phyloP scores from a whole-genome alignment of 2,888 invertebrate genomes.

The Ormyrus labotus region DNA sequence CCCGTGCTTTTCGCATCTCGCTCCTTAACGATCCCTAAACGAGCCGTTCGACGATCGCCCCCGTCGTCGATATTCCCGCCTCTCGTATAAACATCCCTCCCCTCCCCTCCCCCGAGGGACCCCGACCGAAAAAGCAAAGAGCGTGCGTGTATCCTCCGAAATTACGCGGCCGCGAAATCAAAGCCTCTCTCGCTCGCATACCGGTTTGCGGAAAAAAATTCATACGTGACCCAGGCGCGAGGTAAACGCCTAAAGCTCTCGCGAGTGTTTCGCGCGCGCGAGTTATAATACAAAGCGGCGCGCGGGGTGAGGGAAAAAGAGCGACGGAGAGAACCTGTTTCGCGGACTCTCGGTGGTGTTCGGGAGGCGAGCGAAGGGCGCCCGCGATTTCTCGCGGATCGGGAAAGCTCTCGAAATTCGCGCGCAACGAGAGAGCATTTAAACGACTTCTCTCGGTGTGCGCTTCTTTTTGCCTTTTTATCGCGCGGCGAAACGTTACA shows the following conservation, averaged over 20 bases:
- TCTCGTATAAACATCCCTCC: too few species aligned
- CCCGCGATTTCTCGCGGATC: conserved; percentile 24
- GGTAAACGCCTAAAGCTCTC: conserved; percentile 18
- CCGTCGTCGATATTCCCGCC: too few species aligned
- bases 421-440: background rate
- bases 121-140: conserved; percentile 26
- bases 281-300: background rate
- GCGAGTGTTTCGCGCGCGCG: background rate
- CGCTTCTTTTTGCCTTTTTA: background rate
- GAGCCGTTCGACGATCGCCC: background rate
- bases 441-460: too few species aligned
- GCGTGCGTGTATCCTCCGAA: conserved; percentile 49
- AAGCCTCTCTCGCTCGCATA: conserved; percentile 57
- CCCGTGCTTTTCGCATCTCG: conserved; percentile 1
- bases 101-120: too few species aligned
- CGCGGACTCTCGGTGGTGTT: background rate
- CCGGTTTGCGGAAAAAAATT: conserved; percentile 69
- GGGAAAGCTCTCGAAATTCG: conserved; percentile 44
- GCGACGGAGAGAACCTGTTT: conserved; percentile 36
- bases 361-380: conserved; percentile 5
- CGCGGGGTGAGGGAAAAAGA: conserved; percentile 35
- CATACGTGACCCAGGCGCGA: conserved; percentile 64
- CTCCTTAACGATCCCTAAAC: conserved; percentile 33
- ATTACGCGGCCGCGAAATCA: conserved; percentile 63
- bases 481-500: conserved; percentile 3